A percentile compares a stretch with the other conserved stretches of the same genome.
These are phyloP conservation scores for Mus musculus DNA, from an alignment of 2,113 vertebrate genomes.

Conservation along the genomic window DNA sequence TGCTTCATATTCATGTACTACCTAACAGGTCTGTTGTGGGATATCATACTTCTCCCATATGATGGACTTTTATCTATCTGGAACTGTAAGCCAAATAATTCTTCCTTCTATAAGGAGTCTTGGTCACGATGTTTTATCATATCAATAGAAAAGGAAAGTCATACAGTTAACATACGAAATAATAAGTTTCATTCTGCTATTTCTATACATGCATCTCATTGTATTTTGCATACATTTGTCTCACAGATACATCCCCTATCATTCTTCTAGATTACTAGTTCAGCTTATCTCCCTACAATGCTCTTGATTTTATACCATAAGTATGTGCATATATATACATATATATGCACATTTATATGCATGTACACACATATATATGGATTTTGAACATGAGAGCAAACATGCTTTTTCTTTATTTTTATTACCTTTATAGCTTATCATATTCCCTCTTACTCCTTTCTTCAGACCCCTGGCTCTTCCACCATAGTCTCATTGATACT, in stretches of 20 bases:
- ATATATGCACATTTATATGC: background rate
- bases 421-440: background rate
- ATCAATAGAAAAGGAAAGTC: background rate
- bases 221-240: background rate
- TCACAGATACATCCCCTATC: background rate
- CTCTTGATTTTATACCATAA: background rate
- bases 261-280: background rate
- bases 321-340: background rate
- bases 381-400: background rate
- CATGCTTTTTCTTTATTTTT: background rate
- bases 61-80: background rate
- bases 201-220: background rate
- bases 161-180: background rate
- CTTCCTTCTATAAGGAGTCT: background rate
- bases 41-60: background rate
- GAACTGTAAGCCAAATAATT: background rate
- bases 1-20: background rate
- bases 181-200: background rate
- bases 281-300: background rate
- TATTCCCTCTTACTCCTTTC: background rate
- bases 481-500: background rate
- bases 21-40: background rate
- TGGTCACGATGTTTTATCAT: background rate
- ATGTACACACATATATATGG: background rate
- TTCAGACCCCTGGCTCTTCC: background rate